Conservation (phyloP, 2,113 vertebrate genomes). For the Guaruba guarouba region DNA sequence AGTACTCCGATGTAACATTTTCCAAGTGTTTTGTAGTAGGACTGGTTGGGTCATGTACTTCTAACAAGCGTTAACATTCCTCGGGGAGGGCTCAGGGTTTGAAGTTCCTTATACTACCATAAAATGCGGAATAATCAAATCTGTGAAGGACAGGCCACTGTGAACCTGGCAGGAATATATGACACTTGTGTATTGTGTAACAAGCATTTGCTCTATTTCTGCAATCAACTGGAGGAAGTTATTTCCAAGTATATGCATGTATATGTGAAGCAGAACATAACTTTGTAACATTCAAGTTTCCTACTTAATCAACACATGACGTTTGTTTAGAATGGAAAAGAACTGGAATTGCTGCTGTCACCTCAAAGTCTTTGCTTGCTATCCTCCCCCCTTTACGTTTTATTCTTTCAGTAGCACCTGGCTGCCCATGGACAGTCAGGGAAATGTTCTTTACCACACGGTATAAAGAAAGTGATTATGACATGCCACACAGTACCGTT, state of each 20-base stretch:
- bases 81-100: not conserved
- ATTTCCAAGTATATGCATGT: not conserved
- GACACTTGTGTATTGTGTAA: not conserved
- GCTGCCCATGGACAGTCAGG: not conserved
- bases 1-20: slow-evolving; percentile 44
- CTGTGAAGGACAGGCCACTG: not conserved
- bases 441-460: not conserved
- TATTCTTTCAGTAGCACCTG: not conserved
- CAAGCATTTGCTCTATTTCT: not conserved
- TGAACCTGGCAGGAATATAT: slow-evolving; percentile 2
- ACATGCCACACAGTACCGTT: not conserved
- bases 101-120: slow-evolving; percentile 16
- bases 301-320: not conserved
- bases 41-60: slow-evolving; percentile 28
- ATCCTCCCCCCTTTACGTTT: not conserved
- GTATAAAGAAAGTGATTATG: not conserved
- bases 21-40: slow-evolving; percentile 49
- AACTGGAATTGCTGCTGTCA: not conserved
- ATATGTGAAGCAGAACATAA: not conserved
- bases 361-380: not conserved
- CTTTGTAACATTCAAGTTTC: not conserved
- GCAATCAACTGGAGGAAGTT: not conserved
- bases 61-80: slow-evolving; percentile 28
- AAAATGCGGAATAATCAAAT: slow-evolving; percentile 17
- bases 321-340: not conserved